phyloP scores from a whole-genome alignment of 2,113 vertebrate species.

The Stigmatopora nigra region DNA sequence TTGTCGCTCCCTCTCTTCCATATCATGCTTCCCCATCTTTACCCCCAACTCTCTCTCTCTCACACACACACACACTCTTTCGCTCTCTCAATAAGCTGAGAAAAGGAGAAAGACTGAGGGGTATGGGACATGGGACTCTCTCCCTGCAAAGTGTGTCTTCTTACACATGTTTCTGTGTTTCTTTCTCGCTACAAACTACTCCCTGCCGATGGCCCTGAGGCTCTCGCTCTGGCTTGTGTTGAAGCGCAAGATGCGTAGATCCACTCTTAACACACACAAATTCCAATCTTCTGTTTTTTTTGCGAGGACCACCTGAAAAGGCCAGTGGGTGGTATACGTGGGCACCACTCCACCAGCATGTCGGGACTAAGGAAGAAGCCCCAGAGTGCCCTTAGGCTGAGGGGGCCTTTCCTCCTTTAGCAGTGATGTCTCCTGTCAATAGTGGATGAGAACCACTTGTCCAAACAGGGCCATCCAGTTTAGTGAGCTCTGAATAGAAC shows the following conservation, averaged over 20 bases:
- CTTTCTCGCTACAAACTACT: conserved; percentile 41
- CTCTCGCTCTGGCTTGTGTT: conserved; percentile 49
- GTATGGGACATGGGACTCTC: conserved; percentile 45
- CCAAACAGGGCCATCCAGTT: conserved; percentile 62
- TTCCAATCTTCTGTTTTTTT: conserved; percentile 11
- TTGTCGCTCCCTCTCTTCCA: conserved; percentile 43
- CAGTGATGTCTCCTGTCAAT: conserved; percentile 32
- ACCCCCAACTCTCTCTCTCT: conserved; percentile 56
- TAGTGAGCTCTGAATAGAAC: conserved; percentile 45
- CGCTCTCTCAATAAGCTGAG: conserved; percentile 51
- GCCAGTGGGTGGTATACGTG: conserved; percentile 39
- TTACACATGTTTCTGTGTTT: conserved; percentile 68
- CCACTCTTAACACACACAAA: conserved; percentile 7
- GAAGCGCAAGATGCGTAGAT: conserved; percentile 20
- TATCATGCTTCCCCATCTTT: conserved; percentile 62
- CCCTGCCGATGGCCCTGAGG: conserved; percentile 50
- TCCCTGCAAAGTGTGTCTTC: conserved; percentile 60
- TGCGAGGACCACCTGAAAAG: conserved; percentile 23
- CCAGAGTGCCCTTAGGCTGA: conserved; percentile 38
- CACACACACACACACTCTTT: neutral
- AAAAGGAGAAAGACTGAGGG: conserved; percentile 54
- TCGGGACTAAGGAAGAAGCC: conserved; percentile 23
- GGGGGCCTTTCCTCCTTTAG: conserved; percentile 27
- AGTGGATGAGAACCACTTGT: conserved; percentile 72
- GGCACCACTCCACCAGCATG: conserved; percentile 33